Base-by-base conservation (phyloP, 2,888 invertebrate species). In the Stegana nigrithorax region DNA sequence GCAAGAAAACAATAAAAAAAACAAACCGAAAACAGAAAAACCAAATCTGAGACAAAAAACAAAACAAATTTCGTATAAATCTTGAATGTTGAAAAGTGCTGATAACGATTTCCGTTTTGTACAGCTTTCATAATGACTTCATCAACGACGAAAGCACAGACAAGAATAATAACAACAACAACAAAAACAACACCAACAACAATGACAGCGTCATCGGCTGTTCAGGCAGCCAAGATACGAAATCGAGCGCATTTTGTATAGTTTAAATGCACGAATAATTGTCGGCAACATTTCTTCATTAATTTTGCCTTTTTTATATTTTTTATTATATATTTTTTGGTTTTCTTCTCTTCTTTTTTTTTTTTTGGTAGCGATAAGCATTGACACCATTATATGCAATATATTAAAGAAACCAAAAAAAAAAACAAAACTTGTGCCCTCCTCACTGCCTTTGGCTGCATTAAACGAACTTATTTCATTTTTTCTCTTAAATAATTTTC, bases 341-440 rank as follows among this genome's bases (percentile, higher is more conserved):
- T 8, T 56, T 14, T 50, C 36, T 17, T 39, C 64, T 63, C 65
- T 61, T 65, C 32, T 53, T 56, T 62, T 62, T 56, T 59, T 60
- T 51, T 66, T 68, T 67, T 64, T 67, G 67, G 59, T 47, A 62
- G 44, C 66, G 77, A 77, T 77, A 77, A 78, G 78, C 69, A 68
- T 62, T 78, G 77, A 78, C 77, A 78, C 73, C 78, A 77, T 77
- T 77, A 76, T 74, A 78, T 73, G 74, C 69, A 53, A 10, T n/a
- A 10, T 5, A n/a, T 5, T 8, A 39, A 10, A 39, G n/a, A 39
- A 29, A 29, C 6, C 6, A 29, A 29, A 29, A 72, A 75, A 75
- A 73, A 70, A 68, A 62, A 60, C 65, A 69, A 66, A 60, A 19
- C 44, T 42, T 19, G 14, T 55, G 60, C 47, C 56, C 29, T 42